Conservation (phyloP, 2,797 vertebrate genomes). For the Sebastes nivosus region DNA sequence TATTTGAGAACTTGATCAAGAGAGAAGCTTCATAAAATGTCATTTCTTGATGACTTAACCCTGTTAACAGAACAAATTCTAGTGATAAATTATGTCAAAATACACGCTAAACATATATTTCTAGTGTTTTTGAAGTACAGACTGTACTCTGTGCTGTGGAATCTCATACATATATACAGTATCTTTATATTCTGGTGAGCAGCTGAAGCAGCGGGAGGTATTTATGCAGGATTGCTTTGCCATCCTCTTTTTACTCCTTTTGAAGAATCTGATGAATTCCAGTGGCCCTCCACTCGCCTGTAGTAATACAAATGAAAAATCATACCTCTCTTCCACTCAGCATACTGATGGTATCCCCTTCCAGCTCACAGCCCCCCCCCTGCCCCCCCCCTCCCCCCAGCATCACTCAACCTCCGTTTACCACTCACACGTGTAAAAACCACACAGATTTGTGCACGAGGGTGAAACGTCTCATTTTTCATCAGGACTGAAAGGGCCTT, state of each 20-base stretch:
- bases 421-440: neutral
- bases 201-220: neutral
- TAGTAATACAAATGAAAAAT: slow-evolving; percentile 11
- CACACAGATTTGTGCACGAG: neutral
- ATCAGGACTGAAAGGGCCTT: slow-evolving; percentile 10
- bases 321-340: neutral
- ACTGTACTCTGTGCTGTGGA: neutral
- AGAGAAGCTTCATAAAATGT: neutral
- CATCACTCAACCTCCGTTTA: slow-evolving; percentile 9
- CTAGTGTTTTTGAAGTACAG: neutral
- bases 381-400: neutral
- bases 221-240: slow-evolving; percentile 5
- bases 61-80: neutral
- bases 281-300: neutral
- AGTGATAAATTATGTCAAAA: neutral
- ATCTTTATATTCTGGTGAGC: neutral
- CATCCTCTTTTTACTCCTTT: neutral
- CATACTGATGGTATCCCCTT: neutral
- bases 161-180: neutral
- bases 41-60: neutral
- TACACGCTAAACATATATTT: neutral
- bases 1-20: neutral
- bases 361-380: neutral
- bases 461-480: slow-evolving; percentile 9
- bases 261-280: slow-evolving; percentile 3